Conservation (phyloP, 2,888 invertebrate genomes). For the Drosophila setosimentum region DNA sequence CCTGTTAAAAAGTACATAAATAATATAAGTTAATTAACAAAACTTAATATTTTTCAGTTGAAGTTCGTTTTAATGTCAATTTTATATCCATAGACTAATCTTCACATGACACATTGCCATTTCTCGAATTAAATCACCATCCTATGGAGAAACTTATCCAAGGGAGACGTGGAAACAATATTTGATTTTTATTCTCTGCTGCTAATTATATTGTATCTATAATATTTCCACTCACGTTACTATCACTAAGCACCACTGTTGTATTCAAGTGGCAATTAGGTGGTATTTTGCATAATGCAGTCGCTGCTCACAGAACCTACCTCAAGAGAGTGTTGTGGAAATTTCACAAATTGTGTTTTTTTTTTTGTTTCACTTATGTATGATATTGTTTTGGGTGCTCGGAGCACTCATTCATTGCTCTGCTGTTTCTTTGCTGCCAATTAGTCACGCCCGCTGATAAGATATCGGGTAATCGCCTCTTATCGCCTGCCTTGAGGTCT, state of each 20-base stretch:
- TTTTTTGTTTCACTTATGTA: constrained; percentile 25
- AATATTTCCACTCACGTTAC: neutral
- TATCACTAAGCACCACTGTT: neutral
- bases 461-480: constrained; percentile 72
- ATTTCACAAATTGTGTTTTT: constrained; percentile 16
- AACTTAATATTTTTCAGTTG: neutral
- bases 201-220: neutral
- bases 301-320: constrained; percentile 55
- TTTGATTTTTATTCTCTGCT: neutral
- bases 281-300: constrained; percentile 43
- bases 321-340: constrained; percentile 47
- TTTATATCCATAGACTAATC: neutral
- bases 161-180: neutral
- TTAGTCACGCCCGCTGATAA: constrained; percentile 73
- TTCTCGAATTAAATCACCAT: neutral
- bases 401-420: constrained; percentile 26
- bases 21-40: neutral
- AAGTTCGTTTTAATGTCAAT: neutral
- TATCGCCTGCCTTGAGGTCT: constrained; percentile 68
- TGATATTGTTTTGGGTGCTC: constrained; percentile 39
- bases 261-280: constrained; percentile 7
- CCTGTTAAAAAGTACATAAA: neutral
- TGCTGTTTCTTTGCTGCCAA: constrained; percentile 58
- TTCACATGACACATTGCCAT: neutral
- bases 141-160: neutral